Evolutionary conservation across 2,113 vertebrate species (phyloP).

Genomic region (Nothobranchius kuhntae): DNA sequence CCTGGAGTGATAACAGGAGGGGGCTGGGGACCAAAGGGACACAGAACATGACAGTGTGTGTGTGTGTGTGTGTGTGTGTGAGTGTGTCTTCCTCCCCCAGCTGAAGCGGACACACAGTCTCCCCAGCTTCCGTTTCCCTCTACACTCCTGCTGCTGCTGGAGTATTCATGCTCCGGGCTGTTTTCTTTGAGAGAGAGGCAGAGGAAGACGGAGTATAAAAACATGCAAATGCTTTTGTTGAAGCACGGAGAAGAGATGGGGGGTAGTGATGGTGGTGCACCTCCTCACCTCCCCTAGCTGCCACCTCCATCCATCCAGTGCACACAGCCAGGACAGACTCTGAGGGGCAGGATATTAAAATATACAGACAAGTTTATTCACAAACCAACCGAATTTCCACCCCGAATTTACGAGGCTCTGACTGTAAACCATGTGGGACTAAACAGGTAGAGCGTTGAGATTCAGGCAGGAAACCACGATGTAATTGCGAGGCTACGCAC

Average conservation of each 20-base stretch:
- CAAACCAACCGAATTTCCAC: background rate
- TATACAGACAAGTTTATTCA: slow-evolving; percentile 26
- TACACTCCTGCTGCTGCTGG: slow-evolving; percentile 70
- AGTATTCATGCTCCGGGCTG: slow-evolving; percentile 79
- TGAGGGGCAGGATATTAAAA: slow-evolving; percentile 47
- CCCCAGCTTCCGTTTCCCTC: slow-evolving; percentile 70
- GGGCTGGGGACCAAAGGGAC: too few relatives aligned
- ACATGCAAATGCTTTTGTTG: slow-evolving; percentile 84
- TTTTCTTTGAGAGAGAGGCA: slow-evolving; percentile 73
- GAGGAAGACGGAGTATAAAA: slow-evolving; percentile 72
- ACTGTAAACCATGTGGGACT: background rate
- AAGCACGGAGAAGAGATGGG: slow-evolving; percentile 54
- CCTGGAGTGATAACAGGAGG: too few relatives aligned
- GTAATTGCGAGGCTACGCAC: slow-evolving; percentile 12
- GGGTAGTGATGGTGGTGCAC: background rate
- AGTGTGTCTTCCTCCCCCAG: slow-evolving; percentile 17
- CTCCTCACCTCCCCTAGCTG: slow-evolving; percentile 46
- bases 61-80: slow-evolving; percentile 8
- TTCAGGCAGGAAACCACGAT: slow-evolving; percentile 7
- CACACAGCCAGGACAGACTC: slow-evolving; percentile 11
- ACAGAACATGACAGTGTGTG: background rate
- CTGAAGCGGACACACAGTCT: slow-evolving; percentile 63
- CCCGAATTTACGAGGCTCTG: background rate
- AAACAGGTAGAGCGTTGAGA: background rate
- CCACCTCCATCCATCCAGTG: slow-evolving; percentile 31